phyloP scores from a whole-genome alignment of 2,113 vertebrate species.

The Beaufortia kweichowensis region DNA sequence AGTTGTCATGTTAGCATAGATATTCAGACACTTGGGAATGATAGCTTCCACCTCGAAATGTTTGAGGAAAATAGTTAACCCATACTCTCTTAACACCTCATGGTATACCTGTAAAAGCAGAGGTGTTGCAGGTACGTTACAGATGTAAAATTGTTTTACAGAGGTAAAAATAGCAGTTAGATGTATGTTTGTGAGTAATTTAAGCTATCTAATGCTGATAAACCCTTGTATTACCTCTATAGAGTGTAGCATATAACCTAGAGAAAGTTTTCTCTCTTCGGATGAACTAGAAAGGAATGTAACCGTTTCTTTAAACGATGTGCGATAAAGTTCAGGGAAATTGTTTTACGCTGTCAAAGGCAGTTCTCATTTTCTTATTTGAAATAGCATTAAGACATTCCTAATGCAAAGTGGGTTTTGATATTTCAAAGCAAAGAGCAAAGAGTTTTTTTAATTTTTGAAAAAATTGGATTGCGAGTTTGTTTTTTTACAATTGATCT shows the following conservation, averaged over 20 bases:
- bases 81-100: constrained; percentile 24
- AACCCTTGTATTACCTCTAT: constrained; percentile 48
- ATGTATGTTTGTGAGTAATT: constrained; percentile 26
- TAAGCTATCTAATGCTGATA: constrained; percentile 40
- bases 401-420: constrained; percentile 16
- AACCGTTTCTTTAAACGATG: constrained; percentile 49
- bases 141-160: constrained; percentile 15
- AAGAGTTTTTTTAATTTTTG: not conserved
- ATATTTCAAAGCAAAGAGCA: constrained; percentile 24
- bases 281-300: constrained; percentile 54
- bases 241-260: constrained; percentile 48
- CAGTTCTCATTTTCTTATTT: not conserved
- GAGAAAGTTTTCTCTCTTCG: constrained; percentile 35
- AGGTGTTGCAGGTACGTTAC: not conserved
- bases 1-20: constrained; percentile 41
- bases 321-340: constrained; percentile 54
- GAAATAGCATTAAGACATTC: constrained; percentile 1
- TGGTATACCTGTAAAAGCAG: constrained; percentile 1
- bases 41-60: constrained; percentile 33
- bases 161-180: not conserved
- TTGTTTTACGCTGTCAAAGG: constrained; percentile 25
- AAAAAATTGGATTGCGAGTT: constrained; percentile 17
- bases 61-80: constrained; percentile 5
- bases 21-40: constrained; percentile 32
- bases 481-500: constrained; percentile 28